Conservation (phyloP, 2,113 vertebrate genomes). For the Phodopus roborovskii region DNA sequence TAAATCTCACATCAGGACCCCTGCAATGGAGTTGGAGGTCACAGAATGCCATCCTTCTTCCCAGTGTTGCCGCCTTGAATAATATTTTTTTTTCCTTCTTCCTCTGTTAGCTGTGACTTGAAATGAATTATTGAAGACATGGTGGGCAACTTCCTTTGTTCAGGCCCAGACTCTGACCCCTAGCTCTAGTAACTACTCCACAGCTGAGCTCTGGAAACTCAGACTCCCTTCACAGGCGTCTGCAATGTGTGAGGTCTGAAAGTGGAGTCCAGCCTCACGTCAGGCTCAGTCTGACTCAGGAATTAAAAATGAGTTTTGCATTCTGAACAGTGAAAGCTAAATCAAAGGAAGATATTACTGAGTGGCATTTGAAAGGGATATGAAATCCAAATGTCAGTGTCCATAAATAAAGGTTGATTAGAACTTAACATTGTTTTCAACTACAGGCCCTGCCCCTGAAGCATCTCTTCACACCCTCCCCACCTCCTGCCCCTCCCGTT, state of each 20-base stretch:
- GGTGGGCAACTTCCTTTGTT: not conserved
- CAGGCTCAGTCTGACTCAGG: not conserved
- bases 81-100: not conserved
- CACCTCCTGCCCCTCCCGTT: not conserved
- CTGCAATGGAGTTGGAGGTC: too few relatives aligned
- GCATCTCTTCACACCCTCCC: not conserved
- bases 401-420: not conserved
- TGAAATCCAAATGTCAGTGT: not conserved
- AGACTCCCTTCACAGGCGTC: not conserved
- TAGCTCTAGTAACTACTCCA: not conserved
- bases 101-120: not conserved
- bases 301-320: not conserved
- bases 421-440: not conserved
- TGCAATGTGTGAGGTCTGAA: not conserved
- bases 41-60: not conserved
- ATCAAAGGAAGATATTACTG: not conserved
- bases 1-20: not conserved
- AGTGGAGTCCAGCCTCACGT: not conserved
- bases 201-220: not conserved
- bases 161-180: not conserved
- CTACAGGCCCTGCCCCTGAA: not conserved
- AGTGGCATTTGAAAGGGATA: not conserved
- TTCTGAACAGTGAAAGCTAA: not conserved
- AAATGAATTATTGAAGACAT: not conserved
- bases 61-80: not conserved